phyloP scores from a whole-genome alignment of 1,140 invertebrate species.

The Charaxes varanes region DNA sequence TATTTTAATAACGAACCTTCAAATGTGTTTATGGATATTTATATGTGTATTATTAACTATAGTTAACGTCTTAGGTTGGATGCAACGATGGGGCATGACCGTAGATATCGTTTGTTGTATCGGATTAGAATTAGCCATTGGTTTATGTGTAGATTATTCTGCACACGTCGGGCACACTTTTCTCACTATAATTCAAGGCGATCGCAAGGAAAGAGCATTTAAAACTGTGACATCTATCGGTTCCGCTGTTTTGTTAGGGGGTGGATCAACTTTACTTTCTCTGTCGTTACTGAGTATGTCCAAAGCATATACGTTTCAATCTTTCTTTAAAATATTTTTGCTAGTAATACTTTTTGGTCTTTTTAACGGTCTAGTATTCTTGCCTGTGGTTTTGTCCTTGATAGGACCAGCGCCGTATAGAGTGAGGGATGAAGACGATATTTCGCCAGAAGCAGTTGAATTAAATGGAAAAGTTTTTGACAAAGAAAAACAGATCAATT shows the following conservation, averaged over 20 bases:
- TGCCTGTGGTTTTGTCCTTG: slow-evolving; percentile 84
- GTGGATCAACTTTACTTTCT: slow-evolving; percentile 86
- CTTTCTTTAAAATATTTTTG: slow-evolving; percentile 89
- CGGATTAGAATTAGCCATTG: slow-evolving; percentile 88
- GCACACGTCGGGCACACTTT: slow-evolving; percentile 92
- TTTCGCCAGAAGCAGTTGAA: slow-evolving; percentile 36
- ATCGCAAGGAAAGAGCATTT: slow-evolving; percentile 77
- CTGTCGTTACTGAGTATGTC: slow-evolving; percentile 82
- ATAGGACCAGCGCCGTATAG: slow-evolving; percentile 78
- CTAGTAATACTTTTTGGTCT: slow-evolving; percentile 85
- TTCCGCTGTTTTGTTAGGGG: slow-evolving; percentile 86
- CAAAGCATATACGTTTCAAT: slow-evolving; percentile 85
- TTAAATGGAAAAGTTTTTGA: slow-evolving; percentile 41
- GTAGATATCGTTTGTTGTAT: slow-evolving; percentile 92
- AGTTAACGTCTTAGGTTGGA: slow-evolving; percentile 87
- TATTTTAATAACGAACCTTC: slow-evolving; percentile 86
- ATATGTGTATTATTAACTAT: slow-evolving; percentile 85
- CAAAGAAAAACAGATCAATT: slow-evolving; percentile 21
- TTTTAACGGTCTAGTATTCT: slow-evolving; percentile 83
- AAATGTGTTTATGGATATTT: slow-evolving; percentile 86
- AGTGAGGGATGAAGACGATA: slow-evolving; percentile 23
- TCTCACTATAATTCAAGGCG: slow-evolving; percentile 73
- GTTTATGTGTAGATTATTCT: slow-evolving; percentile 91
- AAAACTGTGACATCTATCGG: slow-evolving; percentile 85
- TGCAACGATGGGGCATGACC: slow-evolving; percentile 87